Percentiles rank a stretch among this genome's conserved stretches.
phyloP scores from a whole-genome alignment of 2,797 vertebrate species.

The Heliangelus exortis region DNA sequence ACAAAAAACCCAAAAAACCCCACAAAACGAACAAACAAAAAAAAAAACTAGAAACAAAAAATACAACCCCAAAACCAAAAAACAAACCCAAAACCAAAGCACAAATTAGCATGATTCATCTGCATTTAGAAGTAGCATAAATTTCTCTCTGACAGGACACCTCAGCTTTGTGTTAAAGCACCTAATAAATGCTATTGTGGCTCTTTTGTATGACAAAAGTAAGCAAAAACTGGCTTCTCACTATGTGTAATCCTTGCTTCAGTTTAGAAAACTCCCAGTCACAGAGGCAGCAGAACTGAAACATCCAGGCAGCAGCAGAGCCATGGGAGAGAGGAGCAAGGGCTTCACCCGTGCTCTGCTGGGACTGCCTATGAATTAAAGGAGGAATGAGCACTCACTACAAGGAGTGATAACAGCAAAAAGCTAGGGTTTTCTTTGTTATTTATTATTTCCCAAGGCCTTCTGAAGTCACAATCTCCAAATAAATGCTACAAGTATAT shows the following conservation, averaged over 20 bases:
- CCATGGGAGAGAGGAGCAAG: fast-evolving
- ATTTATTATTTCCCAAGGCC: not conserved
- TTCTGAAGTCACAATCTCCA: not conserved
- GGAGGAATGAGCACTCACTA: not conserved
- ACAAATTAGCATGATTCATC: not conserved
- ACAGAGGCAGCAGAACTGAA: fast-evolving
- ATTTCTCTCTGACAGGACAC: fast-evolving
- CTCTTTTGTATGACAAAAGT: not conserved
- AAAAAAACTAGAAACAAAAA: not conserved
- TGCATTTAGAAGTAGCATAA: not conserved
- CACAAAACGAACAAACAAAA: not conserved
- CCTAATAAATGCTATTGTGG: not conserved
- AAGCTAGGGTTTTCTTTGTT: not conserved
- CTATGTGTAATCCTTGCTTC: not conserved
- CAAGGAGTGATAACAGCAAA: not conserved
- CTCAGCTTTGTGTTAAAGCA: not conserved
- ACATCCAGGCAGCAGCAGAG: not conserved
- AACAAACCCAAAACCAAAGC: too few relatives aligned
- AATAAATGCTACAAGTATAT: fast-evolving
- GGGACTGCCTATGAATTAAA: not conserved
- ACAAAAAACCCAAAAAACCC: not conserved
- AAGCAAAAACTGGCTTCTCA: not conserved
- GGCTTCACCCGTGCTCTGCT: not conserved
- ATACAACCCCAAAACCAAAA: not conserved
- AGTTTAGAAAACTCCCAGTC: not conserved